These are phyloP conservation scores for Cheilosia vernalis DNA, from an alignment of 2,888 invertebrate genomes.

Conservation along the genomic window DNA sequence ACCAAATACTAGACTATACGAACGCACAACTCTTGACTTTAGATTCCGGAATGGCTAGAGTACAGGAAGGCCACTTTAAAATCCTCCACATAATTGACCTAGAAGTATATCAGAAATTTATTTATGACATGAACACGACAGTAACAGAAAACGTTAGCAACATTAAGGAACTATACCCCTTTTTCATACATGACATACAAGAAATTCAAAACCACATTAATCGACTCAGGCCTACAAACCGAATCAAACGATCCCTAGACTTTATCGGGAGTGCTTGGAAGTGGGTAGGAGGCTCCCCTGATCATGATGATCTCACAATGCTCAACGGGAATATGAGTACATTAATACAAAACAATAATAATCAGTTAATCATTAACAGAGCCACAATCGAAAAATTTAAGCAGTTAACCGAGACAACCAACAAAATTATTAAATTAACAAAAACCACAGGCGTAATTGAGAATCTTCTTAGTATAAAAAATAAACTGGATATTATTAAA, in stretches of 20 bases:
- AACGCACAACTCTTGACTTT: conserved; percentile 30
- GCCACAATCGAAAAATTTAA: not conserved
- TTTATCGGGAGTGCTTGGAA: conserved; percentile 17
- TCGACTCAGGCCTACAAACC: not conserved
- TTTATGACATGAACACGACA: not conserved
- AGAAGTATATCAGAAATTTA: too few relatives aligned
- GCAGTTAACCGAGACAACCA: too few relatives aligned
- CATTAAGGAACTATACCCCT: not conserved
- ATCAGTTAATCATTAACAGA: not conserved
- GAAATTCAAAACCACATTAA: not conserved
- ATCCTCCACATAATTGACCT: not conserved
- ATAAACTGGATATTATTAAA: not conserved
- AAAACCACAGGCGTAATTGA: too few relatives aligned
- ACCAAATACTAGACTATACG: conserved; percentile 32
- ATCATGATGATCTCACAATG: conserved; percentile 8
- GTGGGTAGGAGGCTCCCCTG: conserved; percentile 5
- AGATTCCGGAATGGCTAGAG: conserved; percentile 9
- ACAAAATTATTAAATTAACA: too few relatives aligned
- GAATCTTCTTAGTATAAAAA: not conserved
- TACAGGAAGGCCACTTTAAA: conserved; percentile 34
- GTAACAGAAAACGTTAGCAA: not conserved
- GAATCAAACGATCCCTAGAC: not conserved
- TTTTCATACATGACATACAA: not conserved
- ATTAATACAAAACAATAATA: conserved; percentile 10
- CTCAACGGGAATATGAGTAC: conserved; percentile 9